These are phyloP conservation scores for Falco rusticolus DNA, from an alignment of 2,797 vertebrate species.

Conservation along the genomic window DNA sequence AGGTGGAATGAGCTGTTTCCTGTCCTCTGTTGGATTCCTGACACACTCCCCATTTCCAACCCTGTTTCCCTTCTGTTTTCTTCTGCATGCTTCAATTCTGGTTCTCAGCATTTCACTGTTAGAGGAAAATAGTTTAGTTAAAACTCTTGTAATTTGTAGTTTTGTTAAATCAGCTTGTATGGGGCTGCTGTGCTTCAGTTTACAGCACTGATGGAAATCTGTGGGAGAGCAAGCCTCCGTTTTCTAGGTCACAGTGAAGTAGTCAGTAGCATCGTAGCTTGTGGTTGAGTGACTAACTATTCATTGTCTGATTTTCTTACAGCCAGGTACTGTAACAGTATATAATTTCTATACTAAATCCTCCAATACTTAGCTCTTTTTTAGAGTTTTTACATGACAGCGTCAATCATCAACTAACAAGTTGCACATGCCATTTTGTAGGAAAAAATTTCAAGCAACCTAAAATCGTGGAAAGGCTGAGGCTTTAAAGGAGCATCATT, in stretches of 20 bases:
- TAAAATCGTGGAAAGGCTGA: background rate
- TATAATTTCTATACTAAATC: background rate
- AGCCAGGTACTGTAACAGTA: background rate
- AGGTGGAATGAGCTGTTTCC: conserved; percentile 71
- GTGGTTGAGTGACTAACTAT: background rate
- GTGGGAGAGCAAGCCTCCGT: background rate
- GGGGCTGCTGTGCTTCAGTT: background rate
- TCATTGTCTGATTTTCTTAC: background rate
- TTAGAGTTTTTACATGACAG: background rate
- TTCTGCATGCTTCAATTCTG: conserved; percentile 77
- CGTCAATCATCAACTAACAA: background rate
- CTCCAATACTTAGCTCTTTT: background rate
- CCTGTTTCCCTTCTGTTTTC: conserved; percentile 52
- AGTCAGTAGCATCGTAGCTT: background rate
- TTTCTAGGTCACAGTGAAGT: background rate
- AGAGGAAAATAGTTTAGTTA: conserved; percentile 27
- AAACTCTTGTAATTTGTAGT: background rate
- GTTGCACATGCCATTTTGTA: background rate
- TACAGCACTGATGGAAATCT: background rate
- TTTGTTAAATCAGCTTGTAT: background rate
- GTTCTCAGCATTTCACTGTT: conserved; percentile 39
- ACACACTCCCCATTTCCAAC: conserved; percentile 30
- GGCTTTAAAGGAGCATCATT: background rate
- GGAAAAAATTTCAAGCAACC: background rate
- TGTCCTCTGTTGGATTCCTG: conserved; percentile 50